phyloP scores from a whole-genome alignment of 2,797 vertebrate species.

The Lepilemur ruficaudatus region DNA sequence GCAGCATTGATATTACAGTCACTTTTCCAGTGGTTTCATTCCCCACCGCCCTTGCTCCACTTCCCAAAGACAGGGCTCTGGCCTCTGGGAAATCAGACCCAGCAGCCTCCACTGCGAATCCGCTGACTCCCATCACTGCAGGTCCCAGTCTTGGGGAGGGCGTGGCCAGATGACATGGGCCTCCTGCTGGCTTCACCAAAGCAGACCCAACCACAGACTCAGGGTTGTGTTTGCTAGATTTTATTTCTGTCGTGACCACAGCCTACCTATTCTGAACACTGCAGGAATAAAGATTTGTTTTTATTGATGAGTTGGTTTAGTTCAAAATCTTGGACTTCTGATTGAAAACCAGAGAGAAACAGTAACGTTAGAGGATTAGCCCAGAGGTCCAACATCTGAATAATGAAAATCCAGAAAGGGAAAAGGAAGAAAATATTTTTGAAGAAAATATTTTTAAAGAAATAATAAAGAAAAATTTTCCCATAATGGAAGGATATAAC shows the following conservation, averaged over 20 bases:
- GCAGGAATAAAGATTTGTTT: not conserved
- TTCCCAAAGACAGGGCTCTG: not conserved
- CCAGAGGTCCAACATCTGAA: not conserved
- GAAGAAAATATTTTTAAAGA: slow-evolving; percentile 1
- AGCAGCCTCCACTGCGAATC: not conserved
- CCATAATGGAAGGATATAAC: not conserved
- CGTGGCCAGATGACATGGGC: no score
- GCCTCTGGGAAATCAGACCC: not conserved
- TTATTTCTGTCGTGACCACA: not conserved
- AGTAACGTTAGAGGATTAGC: not conserved
- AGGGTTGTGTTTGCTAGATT: not conserved
- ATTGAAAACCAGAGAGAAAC: not conserved
- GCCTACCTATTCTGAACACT: not conserved
- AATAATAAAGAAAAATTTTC: not conserved
- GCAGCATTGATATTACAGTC: not conserved
- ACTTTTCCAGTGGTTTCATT: not conserved
- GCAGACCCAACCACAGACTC: not conserved
- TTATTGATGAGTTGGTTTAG: not conserved
- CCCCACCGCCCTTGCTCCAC: not conserved
- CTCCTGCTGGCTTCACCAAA: not conserved
- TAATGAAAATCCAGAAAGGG: not conserved
- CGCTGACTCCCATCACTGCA: not conserved
- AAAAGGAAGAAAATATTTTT: not conserved
- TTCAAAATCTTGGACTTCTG: not conserved
- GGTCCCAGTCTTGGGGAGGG: not conserved